Percentiles rank a stretch among this genome's conserved stretches.
Evolutionary conservation across 2,113 vertebrate genomes (phyloP).

Genomic region (Tupaia chinensis): DNA sequence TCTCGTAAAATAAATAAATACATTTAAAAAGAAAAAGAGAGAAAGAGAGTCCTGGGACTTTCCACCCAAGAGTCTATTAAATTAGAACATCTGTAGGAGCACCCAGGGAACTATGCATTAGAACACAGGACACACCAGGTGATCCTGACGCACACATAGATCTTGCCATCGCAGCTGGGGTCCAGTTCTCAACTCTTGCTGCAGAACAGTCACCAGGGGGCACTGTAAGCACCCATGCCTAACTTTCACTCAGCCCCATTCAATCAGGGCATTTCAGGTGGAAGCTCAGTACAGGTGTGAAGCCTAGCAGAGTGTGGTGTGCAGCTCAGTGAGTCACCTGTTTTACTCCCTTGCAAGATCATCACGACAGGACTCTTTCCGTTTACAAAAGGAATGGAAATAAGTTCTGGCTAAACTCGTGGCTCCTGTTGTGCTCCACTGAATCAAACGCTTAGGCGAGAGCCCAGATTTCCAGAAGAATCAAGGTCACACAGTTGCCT

Average conservation of each 20-base stretch:
- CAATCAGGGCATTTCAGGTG: neutral
- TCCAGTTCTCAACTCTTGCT: neutral
- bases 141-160: neutral
- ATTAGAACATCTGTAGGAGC: neutral
- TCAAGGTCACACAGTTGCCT: neutral
- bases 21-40: neutral
- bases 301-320: rapidly evolving
- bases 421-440: neutral
- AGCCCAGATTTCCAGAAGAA: neutral
- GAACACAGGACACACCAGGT: too few relatives aligned
- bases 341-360: neutral
- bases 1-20: too few relatives aligned
- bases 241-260: neutral
- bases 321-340: neutral
- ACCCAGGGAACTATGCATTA: neutral
- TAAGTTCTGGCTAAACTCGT: neutral
- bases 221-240: neutral
- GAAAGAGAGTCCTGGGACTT: neutral
- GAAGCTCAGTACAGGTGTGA: neutral
- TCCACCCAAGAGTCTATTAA: neutral
- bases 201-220: neutral
- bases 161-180: neutral
- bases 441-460: neutral
- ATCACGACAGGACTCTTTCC: neutral
- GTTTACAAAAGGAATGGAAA: neutral